Evolutionary conservation across 2,797 vertebrate genomes (phyloP).

Genomic region (Takifugu ocellatus): DNA sequence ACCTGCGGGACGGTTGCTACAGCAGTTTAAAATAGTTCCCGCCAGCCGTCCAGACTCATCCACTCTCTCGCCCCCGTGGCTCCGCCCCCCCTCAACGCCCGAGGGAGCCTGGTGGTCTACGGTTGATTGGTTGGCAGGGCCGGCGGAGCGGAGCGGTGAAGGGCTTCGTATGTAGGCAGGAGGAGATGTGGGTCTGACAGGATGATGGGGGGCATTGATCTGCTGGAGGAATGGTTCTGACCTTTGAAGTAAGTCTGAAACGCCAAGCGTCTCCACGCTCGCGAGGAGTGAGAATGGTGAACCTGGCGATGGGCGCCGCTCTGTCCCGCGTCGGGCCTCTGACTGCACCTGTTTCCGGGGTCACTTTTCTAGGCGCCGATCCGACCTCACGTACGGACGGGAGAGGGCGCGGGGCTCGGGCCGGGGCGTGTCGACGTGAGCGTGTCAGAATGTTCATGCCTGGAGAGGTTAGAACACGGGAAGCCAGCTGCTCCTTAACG

Average conservation of each 20-base stretch:
- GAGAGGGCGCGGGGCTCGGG: slow-evolving; percentile 36
- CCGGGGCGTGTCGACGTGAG: slow-evolving; percentile 49
- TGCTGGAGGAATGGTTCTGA: slow-evolving; percentile 44
- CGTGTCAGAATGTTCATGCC: slow-evolving; percentile 35
- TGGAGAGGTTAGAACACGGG: slow-evolving; percentile 36
- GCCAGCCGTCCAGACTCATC: slow-evolving; percentile 55
- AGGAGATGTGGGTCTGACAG: slow-evolving; percentile 42
- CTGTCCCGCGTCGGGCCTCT: slow-evolving; percentile 11
- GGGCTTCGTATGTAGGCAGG: slow-evolving; percentile 22
- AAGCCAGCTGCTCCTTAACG: slow-evolving; percentile 38
- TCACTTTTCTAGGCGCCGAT: slow-evolving; percentile 18
- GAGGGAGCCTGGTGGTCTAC: slow-evolving; percentile 51
- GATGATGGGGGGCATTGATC: slow-evolving; percentile 56
- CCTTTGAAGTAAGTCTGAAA: slow-evolving; percentile 55
- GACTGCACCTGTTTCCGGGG: slow-evolving; percentile 8
- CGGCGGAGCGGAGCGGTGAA: slow-evolving; percentile 31
- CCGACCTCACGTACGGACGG: slow-evolving; percentile 22
- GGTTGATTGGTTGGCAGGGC: slow-evolving; percentile 55
- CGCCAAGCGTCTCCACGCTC: slow-evolving; percentile 20
- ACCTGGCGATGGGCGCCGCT: slow-evolving; percentile 3
- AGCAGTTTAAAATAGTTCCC: slow-evolving; percentile 56
- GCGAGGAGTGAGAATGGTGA: slow-evolving; percentile 14
- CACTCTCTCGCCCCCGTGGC: slow-evolving; percentile 42
- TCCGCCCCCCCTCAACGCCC: slow-evolving; percentile 18
- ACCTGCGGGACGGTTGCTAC: slow-evolving; percentile 46